phyloP scores from a whole-genome alignment of 2,888 invertebrate genomes.

The Mesorhabditis belari region DNA sequence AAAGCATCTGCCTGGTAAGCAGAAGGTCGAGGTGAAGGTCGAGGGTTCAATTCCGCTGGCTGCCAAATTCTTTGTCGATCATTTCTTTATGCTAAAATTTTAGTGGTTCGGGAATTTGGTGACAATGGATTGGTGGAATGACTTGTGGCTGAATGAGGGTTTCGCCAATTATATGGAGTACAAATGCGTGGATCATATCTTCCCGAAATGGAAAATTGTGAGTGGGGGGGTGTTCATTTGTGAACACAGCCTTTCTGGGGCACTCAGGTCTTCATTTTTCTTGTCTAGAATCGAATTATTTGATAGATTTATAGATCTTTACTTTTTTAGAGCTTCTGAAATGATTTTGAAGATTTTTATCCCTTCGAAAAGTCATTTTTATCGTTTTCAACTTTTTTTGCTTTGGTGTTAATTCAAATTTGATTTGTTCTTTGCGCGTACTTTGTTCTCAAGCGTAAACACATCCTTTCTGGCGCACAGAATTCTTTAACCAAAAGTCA shows the following conservation, averaged over 20 bases:
- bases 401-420: too few species aligned
- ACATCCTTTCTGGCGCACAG: too few species aligned
- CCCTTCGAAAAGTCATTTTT: too few species aligned
- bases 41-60: too few species aligned
- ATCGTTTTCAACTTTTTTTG: too few species aligned
- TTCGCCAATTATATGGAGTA: slow-evolving; percentile 53
- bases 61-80: background rate
- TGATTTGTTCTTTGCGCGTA: too few species aligned
- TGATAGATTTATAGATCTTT: background rate
- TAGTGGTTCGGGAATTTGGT: slow-evolving; percentile 53
- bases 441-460: too few species aligned
- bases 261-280: background rate
- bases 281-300: background rate
- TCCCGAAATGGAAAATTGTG: slow-evolving; percentile 44
- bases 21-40: background rate
- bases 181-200: slow-evolving; percentile 35
- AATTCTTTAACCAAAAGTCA: too few species aligned
- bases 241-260: too few species aligned
- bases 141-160: slow-evolving; percentile 54
- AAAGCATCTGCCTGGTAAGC: too few species aligned
- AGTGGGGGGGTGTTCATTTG: too few species aligned
- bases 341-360: too few species aligned
- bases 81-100: background rate
- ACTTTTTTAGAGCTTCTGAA: background rate
- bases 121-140: slow-evolving; percentile 53